Conservation (phyloP, 2,888 invertebrate genomes). For the Drosophila barbarae region DNA sequence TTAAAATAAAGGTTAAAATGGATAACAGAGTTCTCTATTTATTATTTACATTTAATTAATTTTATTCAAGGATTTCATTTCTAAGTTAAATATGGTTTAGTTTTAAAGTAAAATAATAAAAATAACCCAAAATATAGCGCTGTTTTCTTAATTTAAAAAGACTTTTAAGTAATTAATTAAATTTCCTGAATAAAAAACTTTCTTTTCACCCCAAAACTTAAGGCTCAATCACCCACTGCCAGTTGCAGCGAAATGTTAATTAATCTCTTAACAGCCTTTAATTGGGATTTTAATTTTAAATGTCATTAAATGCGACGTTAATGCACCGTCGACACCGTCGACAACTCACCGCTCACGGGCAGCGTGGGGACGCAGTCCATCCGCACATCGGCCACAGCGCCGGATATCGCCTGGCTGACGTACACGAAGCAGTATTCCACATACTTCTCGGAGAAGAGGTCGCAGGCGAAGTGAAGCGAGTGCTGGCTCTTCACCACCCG, state of each 20-base stretch:
- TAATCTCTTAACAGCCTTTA: constrained; percentile 1
- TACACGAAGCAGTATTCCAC: constrained; percentile 94
- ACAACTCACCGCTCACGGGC: constrained; percentile 86
- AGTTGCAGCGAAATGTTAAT: neutral
- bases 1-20: neutral
- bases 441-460: constrained; percentile 89
- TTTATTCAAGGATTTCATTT: too few species aligned
- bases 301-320: neutral
- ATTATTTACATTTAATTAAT: neutral
- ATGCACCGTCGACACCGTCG: neutral
- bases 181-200: neutral
- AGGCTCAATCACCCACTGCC: neutral
- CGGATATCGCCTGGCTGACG: constrained; percentile 90
- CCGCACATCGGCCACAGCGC: constrained; percentile 90
- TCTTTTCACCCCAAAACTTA: neutral
- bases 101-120: neutral
- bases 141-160: neutral
- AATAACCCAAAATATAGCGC: neutral
- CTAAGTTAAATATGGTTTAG: neutral
- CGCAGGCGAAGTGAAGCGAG: constrained; percentile 88
- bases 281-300: constrained; percentile 17
- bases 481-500: constrained; percentile 86
- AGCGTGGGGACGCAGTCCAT: constrained; percentile 92
- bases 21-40: neutral
- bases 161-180: neutral